phyloP scores from a whole-genome alignment of 2,888 invertebrate species.

The Diplazon laetatorius region DNA sequence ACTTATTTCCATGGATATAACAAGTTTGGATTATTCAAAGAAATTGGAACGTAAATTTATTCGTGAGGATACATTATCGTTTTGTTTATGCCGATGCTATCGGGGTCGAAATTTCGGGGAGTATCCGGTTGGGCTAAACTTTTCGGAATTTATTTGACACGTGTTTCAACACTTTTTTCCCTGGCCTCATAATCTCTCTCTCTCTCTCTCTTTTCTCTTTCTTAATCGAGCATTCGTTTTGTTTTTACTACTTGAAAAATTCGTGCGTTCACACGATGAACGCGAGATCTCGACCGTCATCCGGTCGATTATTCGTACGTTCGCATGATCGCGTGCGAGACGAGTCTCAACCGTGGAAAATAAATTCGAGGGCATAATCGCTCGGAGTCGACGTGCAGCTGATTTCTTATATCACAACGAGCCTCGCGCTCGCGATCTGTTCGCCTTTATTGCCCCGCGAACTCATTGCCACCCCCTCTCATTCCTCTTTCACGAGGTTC shows the following conservation, averaged over 20 bases:
- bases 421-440: conserved; percentile 5
- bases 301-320: conserved; percentile 1
- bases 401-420: conserved; percentile 33
- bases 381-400: conserved; percentile 25
- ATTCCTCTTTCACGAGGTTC: conserved; percentile 16
- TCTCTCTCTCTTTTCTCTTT: not conserved
- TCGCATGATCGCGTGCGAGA: conserved; percentile 48
- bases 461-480: too few relatives aligned
- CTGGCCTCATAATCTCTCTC: not conserved
- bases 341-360: conserved; percentile 37
- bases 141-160: not conserved
- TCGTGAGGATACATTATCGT: conserved; percentile 1
- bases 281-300: conserved; percentile 30
- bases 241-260: not conserved
- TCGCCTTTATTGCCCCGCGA: conserved; percentile 33
- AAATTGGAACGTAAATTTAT: conserved; percentile 40
- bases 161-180: too few relatives aligned
- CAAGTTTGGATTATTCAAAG: conserved; percentile 26
- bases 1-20: conserved; percentile 15
- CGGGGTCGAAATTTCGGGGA: not conserved
- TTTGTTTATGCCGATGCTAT: not conserved
- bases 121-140: not conserved
- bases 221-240: conserved; percentile 1
- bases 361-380: conserved; percentile 46
- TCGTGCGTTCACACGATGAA: conserved; percentile 1